A percentile compares a stretch with the other conserved stretches of the same genome.
Conservation (phyloP, 2,888 invertebrate genomes). For the Drosophila melanosoma region DNA sequence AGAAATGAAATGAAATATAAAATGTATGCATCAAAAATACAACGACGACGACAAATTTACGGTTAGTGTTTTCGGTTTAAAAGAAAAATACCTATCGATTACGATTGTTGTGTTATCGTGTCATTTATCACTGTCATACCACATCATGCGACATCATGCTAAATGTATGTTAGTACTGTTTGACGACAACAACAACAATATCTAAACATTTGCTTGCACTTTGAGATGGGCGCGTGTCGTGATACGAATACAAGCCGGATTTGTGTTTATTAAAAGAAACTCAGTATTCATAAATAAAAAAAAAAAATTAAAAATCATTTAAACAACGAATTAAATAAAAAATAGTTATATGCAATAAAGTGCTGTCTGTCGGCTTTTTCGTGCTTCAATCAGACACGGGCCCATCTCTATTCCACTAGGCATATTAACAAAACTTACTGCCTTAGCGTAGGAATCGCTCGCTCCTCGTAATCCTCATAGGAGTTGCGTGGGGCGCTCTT, state of each 20-base stretch:
- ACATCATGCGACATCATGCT: constrained; percentile 48
- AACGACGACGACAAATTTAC: constrained; percentile 47
- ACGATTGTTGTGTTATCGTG: constrained; percentile 23
- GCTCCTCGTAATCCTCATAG: constrained; percentile 95
- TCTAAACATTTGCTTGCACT: constrained; percentile 7
- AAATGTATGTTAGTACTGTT: constrained; percentile 22
- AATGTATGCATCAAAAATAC: constrained; percentile 40
- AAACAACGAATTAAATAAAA: neutral
- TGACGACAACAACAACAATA: constrained; percentile 28
- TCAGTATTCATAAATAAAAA: neutral
- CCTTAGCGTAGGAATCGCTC: constrained; percentile 92
- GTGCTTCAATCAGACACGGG: neutral
- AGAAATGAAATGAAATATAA: constrained; percentile 58
- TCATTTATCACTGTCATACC: constrained; percentile 11
- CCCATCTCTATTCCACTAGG: neutral
- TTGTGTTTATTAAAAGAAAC: neutral
- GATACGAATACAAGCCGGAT: neutral
- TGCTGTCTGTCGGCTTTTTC: neutral
- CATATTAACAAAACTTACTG: constrained; percentile 88
- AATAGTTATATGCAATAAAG: neutral
- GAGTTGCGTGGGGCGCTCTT: constrained; percentile 89
- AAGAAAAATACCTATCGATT: constrained; percentile 33
- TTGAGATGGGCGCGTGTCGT: neutral
- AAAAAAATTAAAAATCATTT: neutral
- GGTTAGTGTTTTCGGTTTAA: constrained; percentile 26